Conservation (phyloP, 2,888 invertebrate genomes). For the Cremastinae sp. region DNA sequence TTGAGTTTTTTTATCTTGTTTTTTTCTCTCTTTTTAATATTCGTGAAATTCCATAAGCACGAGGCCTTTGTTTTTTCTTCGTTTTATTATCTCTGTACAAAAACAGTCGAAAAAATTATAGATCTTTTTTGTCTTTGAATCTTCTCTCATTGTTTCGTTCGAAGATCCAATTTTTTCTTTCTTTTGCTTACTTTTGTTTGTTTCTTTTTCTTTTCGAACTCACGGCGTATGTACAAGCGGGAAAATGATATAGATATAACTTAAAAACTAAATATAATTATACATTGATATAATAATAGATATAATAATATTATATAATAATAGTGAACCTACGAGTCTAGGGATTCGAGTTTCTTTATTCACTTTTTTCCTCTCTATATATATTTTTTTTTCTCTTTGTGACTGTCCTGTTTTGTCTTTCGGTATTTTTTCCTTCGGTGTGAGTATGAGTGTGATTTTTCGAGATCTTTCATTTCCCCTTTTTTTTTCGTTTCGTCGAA, state of each 20-base stretch:
- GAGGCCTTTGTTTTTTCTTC: constrained; percentile 75
- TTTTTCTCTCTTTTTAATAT: constrained; percentile 68
- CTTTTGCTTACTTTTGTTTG: constrained; percentile 8
- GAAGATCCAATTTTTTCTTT: constrained; percentile 18
- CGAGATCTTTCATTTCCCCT: constrained; percentile 7
- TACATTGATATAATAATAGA: constrained; percentile 72
- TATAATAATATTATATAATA: constrained; percentile 64
- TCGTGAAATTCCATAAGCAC: constrained; percentile 80
- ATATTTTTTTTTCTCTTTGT: constrained; percentile 45
- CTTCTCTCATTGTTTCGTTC: constrained; percentile 37
- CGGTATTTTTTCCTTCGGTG: constrained; percentile 19
- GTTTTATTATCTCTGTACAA: constrained; percentile 79
- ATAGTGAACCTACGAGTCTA: constrained; percentile 77
- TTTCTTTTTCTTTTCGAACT: constrained; percentile 75
- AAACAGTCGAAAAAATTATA: constrained; percentile 80
- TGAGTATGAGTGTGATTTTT: constrained; percentile 31
- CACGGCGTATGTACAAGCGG: constrained; percentile 80
- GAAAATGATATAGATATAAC: constrained; percentile 71
- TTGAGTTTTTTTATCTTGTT: constrained; percentile 20
- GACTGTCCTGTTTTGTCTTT: constrained; percentile 36
- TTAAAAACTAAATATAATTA: constrained; percentile 79
- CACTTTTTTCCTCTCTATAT: constrained; percentile 55
- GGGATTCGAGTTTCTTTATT: constrained; percentile 71
- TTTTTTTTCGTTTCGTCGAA: too few species aligned
- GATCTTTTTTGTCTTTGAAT: constrained; percentile 68